Base-by-base conservation (phyloP, 1,140 invertebrate species). In the Lepidurus arcticus region DNA sequence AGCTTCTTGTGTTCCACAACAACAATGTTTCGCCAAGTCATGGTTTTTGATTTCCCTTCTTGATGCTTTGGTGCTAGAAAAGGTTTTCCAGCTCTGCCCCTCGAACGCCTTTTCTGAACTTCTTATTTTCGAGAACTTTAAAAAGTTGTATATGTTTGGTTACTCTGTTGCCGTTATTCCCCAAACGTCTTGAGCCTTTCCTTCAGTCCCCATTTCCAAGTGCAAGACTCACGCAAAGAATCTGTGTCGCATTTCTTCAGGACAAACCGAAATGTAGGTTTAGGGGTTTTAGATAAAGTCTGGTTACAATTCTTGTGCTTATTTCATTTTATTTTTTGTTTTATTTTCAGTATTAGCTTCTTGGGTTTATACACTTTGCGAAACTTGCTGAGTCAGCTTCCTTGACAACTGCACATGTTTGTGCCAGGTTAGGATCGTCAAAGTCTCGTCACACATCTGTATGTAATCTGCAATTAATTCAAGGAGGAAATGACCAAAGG, bases 21-120 rank as follows among this genome's bases (percentile, higher is more conserved):
- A 65, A 65, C 53, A 65, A 65, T 65, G 53, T 65, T 65, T 65
- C 21, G 53, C 53, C 53, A 21, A 65, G 53, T 65, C 53, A 65
- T 65, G 53, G 53, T 65, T 65, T 65, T 65, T 65, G 53, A 65
- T 65, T 65, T 65, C 53, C 53, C 53, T 65, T 65, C 53, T 65
- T 65, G 53, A 65, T 65, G 16, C 53, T 65, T 65, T 65, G 13
- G 53, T 65, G 53, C 53, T 65, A 65, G 53, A 65, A 65, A 65
- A 13, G 53, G 53, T 65, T 65, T 65, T 16, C 53, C 1, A 65
- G 53, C 53, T 21, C 53, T 65, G 53, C 53, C 53, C 53, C 53
- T 65, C 53, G 13, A 65, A 65, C 53, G 53, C 53, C 53, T 65
- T 65, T 16, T 65, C 53, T 65, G 9, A 21, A 65, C 16, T 16